phyloP scores from a whole-genome alignment of 2,113 vertebrate species.

The Rostratula benghalensis region DNA sequence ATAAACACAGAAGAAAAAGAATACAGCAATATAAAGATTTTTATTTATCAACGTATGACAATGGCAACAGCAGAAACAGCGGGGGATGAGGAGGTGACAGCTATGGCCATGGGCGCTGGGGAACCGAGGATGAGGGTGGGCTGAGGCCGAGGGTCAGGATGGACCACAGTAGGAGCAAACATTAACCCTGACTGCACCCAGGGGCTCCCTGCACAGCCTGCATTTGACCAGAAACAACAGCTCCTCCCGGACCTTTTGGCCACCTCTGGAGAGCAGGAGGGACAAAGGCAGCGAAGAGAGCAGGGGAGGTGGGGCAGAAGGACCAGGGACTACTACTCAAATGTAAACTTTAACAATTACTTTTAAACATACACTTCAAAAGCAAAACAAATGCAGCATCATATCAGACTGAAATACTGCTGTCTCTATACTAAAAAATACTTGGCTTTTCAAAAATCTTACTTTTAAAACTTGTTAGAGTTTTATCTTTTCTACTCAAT shows the following conservation, averaged over 20 bases:
- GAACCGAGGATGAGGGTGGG: neutral
- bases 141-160: neutral
- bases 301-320: neutral
- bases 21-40: slow-evolving; percentile 70
- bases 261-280: neutral
- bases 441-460: neutral
- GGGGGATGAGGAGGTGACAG: slow-evolving; percentile 41
- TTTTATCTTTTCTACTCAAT: neutral
- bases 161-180: neutral
- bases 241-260: neutral
- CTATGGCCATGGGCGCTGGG: neutral
- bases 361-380: neutral
- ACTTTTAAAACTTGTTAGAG: neutral
- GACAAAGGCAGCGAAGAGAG: neutral
- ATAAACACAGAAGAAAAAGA: slow-evolving; percentile 68
- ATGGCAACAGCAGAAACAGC: slow-evolving; percentile 31
- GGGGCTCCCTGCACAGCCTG: neutral
- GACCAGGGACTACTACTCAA: neutral
- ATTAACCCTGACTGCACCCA: neutral
- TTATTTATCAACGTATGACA: slow-evolving; percentile 28
- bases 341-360: neutral
- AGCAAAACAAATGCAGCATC: neutral
- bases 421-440: neutral
- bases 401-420: neutral
- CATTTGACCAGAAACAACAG: neutral